phyloP scores from a whole-genome alignment of 1,140 invertebrate species.

The Trissolcus basalis region DNA sequence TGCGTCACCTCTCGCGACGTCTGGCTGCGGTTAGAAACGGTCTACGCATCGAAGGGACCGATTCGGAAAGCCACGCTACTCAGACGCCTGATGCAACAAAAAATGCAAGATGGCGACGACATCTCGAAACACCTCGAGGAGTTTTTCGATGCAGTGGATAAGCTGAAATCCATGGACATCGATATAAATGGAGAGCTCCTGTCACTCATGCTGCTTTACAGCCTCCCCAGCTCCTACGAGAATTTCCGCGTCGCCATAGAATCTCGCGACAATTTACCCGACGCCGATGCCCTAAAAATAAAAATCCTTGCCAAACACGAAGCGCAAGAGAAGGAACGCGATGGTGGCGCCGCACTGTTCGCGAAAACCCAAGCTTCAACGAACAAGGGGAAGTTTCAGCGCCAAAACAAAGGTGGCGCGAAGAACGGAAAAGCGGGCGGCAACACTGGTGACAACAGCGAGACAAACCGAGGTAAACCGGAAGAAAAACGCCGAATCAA shows the following conservation, averaged over 20 bases:
- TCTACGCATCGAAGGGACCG: constrained; percentile 46
- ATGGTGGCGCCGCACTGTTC: constrained; percentile 10
- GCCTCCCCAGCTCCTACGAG: constrained; percentile 17
- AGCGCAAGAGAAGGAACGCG: neutral
- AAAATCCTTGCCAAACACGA: constrained; percentile 22
- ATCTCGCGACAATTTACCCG: constrained; percentile 11
- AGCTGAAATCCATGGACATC: constrained; percentile 10
- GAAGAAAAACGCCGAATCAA: neutral
- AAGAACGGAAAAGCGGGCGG: neutral
- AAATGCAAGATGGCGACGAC: constrained; percentile 20
- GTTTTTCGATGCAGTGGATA: constrained; percentile 21
- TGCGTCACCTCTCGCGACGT: constrained; percentile 56
- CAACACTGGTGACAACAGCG: neutral
- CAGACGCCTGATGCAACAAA: constrained; percentile 3
- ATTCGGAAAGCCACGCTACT: neutral
- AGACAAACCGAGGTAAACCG: neutral
- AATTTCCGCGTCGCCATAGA: constrained; percentile 25
- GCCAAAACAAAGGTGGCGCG: neutral
- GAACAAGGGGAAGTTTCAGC: neutral
- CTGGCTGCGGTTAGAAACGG: constrained; percentile 53
- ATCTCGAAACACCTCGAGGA: neutral
- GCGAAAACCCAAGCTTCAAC: neutral
- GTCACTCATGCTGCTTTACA: constrained; percentile 14
- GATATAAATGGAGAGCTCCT: constrained; percentile 21
- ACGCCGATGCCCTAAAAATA: constrained; percentile 10